Evolutionary conservation across 2,113 vertebrate genomes (phyloP).

Genomic region (Regulus satrapa): DNA sequence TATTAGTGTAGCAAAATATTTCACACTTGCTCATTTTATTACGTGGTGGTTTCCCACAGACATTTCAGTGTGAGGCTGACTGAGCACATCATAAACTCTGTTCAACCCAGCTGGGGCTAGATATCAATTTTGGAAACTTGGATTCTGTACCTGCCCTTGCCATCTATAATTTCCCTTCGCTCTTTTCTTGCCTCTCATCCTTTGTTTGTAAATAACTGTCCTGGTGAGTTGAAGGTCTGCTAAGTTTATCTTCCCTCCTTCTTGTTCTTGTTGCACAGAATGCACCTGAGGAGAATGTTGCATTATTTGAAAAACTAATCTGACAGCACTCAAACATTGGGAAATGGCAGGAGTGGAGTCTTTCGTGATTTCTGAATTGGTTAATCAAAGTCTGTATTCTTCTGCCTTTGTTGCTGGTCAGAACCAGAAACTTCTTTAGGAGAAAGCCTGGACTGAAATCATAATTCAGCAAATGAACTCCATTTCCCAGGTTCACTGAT

Average conservation of each 20-base stretch:
- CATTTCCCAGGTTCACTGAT: background rate
- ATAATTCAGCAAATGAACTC: background rate
- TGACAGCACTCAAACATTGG: background rate
- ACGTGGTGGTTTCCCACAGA: background rate
- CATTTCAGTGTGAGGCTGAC: background rate
- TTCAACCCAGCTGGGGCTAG: background rate
- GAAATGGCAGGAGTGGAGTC: background rate
- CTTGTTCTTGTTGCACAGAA: too few species aligned
- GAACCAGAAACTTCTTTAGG: too few species aligned
- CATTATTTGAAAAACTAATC: background rate
- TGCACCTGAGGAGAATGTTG: background rate
- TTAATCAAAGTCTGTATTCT: background rate
- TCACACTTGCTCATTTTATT: background rate
- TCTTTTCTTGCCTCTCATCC: background rate
- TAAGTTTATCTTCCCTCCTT: too few species aligned
- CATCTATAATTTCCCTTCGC: background rate
- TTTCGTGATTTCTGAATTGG: background rate
- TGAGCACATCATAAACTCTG: background rate
- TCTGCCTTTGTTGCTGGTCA: background rate
- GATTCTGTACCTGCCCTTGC: background rate
- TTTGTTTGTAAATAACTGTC: background rate
- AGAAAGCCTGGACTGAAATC: background rate
- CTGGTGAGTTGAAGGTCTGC: background rate
- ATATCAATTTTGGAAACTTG: background rate
- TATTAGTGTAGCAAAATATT: background rate